phyloP scores from a whole-genome alignment of 2,888 invertebrate genomes.

The Carcina quercana region DNA sequence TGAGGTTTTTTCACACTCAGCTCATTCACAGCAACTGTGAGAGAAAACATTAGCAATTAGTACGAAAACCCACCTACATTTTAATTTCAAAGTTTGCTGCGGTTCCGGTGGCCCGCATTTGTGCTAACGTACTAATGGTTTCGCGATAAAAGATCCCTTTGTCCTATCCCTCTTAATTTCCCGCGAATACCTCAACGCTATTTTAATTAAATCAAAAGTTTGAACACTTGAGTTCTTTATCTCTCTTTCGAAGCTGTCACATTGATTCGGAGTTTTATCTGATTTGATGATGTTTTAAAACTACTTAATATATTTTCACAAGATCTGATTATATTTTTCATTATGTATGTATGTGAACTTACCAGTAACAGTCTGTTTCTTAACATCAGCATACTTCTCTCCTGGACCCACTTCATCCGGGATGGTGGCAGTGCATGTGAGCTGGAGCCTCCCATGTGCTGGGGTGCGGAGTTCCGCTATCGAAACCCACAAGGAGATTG shows the following conservation, averaged over 20 bases:
- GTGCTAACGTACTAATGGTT: no score
- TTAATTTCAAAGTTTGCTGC: conserved; percentile 15
- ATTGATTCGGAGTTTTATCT: no score
- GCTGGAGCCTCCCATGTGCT: conserved; percentile 79
- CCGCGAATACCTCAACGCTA: no score
- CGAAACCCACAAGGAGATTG: conserved; percentile 82
- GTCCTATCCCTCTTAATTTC: no score
- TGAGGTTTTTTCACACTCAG: conserved; percentile 55
- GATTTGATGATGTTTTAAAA: no score
- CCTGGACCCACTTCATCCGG: conserved; percentile 82
- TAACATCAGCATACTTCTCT: conserved; percentile 83
- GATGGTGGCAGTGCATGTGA: conserved; percentile 86
- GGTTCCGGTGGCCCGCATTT: neutral
- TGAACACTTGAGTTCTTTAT: no score
- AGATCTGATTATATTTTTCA: no score
- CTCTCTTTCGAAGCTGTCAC: no score
- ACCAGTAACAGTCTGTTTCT: conserved; percentile 83
- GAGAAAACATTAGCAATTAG: conserved; percentile 17
- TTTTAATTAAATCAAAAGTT: no score
- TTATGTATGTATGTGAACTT: no score
- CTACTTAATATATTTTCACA: no score
- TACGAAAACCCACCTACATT: neutral
- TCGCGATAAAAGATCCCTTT: no score
- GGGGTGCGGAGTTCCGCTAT: conserved; percentile 82
- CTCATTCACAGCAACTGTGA: conserved; percentile 64